These are phyloP conservation scores for Mandrillus leucophaeus DNA, from an alignment of 2,113 vertebrate species.

Conservation along the genomic window DNA sequence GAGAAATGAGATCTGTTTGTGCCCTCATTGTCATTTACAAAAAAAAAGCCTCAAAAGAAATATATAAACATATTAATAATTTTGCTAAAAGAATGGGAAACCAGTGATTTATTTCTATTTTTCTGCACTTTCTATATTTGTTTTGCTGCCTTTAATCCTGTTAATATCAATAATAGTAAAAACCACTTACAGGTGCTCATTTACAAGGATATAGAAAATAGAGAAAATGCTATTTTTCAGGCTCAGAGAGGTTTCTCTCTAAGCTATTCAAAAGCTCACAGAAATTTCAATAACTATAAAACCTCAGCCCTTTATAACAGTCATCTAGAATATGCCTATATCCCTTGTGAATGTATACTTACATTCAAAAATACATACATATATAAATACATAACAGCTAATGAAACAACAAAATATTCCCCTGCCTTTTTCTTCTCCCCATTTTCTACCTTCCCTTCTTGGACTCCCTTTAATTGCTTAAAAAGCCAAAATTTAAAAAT, in stretches of 20 bases:
- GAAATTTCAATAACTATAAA: conserved; percentile 14
- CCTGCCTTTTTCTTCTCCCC: neutral
- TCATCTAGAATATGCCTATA: neutral
- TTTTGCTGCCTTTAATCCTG: neutral
- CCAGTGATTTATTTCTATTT: neutral
- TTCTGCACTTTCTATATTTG: neutral
- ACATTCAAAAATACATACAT: neutral
- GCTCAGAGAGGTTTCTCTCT: neutral
- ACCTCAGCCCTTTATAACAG: neutral
- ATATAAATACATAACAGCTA: neutral
- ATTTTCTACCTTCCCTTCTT: neutral
- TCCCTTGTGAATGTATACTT: neutral
- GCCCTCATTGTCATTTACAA: neutral
- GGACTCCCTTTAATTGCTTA: neutral
- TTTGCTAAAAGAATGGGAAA: neutral
- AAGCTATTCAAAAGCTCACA: neutral
- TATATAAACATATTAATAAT: conserved; percentile 2
- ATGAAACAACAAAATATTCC: neutral
- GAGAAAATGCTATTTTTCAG: neutral
- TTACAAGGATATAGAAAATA: neutral
- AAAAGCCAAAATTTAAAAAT: neutral
- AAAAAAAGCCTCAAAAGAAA: neutral
- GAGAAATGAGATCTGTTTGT: conserved; percentile 9
- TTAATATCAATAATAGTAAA: neutral
- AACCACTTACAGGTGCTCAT: neutral